Evolutionary conservation across 2,888 invertebrate genomes (phyloP).

Genomic region (Cordilura impudica): DNA sequence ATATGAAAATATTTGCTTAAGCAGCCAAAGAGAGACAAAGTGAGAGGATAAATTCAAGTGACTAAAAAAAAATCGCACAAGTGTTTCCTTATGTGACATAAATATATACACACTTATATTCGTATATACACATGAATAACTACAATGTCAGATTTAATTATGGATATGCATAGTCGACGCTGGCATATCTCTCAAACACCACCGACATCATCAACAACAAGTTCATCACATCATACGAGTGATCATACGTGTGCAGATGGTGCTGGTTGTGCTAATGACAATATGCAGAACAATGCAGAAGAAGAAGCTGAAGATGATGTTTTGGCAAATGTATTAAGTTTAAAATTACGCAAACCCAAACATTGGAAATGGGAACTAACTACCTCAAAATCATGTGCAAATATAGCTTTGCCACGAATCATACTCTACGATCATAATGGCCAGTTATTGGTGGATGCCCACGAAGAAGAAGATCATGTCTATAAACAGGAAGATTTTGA

Average conservation of each 20-base stretch:
- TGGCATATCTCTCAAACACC: conserved; percentile 38
- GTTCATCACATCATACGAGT: conserved; percentile 18
- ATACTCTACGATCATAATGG: conserved; percentile 80
- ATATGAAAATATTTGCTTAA: neutral
- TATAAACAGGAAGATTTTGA: conserved; percentile 62
- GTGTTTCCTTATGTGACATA: conserved; percentile 55
- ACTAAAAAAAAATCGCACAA: conserved; percentile 50
- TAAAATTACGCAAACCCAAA: conserved; percentile 80
- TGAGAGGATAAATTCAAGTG: neutral
- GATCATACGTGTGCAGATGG: conserved; percentile 21
- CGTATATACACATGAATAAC: conserved; percentile 11
- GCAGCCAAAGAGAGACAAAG: neutral
- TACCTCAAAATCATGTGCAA: conserved; percentile 80
- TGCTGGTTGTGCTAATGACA: conserved; percentile 9
- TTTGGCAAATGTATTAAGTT: conserved; percentile 77
- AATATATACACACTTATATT: too few species aligned
- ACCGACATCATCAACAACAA: conserved; percentile 43
- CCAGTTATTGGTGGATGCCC: conserved; percentile 77
- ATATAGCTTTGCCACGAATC: conserved; percentile 80
- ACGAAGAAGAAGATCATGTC: conserved; percentile 70
- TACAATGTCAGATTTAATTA: conserved; percentile 69
- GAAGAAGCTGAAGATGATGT: conserved; percentile 66
- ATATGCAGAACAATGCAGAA: conserved; percentile 18
- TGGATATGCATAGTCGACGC: conserved; percentile 63
- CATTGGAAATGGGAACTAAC: conserved; percentile 81